Percentiles rank a stretch among this genome's conserved stretches.
These are phyloP conservation scores for Lepidurus couesii DNA, from an alignment of 1,140 invertebrate species.

Conservation along the genomic window DNA sequence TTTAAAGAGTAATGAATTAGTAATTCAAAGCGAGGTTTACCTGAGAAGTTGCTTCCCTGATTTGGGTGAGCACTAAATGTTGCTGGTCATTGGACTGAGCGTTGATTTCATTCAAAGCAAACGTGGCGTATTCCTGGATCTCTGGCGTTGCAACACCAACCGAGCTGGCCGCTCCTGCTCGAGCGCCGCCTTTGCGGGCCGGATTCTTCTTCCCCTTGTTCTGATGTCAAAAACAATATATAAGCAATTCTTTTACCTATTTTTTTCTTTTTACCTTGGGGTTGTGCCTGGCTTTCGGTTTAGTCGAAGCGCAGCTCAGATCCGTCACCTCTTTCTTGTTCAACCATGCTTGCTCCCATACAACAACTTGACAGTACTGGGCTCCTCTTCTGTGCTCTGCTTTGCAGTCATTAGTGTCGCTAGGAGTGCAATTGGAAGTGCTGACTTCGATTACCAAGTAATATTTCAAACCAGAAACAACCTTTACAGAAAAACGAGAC, in stretches of 20 bases:
- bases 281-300: neutral
- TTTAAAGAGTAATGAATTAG: neutral
- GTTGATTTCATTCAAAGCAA: conserved; percentile 30
- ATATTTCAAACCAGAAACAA: conserved; percentile 5
- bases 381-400: neutral
- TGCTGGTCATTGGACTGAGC: conserved; percentile 23
- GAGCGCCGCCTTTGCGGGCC: neutral
- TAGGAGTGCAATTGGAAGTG: neutral
- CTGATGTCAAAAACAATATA: neutral
- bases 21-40: neutral
- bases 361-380: neutral
- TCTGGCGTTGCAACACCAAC: conserved; percentile 4
- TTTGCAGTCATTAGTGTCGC: neutral
- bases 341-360: neutral
- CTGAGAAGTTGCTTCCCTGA: conserved; percentile 25
- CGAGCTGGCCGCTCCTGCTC: neutral
- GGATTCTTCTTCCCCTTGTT: neutral
- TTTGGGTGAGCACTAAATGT: neutral
- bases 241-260: too few species aligned
- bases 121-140: conserved; percentile 28
- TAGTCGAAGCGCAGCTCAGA: neutral
- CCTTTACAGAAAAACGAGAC: neutral
- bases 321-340: neutral
- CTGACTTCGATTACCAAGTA: neutral
- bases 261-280: neutral